A percentile compares a stretch with the other conserved stretches of the same genome.
Conservation (phyloP, 2,888 invertebrate species). For the Heliconius sara region DNA sequence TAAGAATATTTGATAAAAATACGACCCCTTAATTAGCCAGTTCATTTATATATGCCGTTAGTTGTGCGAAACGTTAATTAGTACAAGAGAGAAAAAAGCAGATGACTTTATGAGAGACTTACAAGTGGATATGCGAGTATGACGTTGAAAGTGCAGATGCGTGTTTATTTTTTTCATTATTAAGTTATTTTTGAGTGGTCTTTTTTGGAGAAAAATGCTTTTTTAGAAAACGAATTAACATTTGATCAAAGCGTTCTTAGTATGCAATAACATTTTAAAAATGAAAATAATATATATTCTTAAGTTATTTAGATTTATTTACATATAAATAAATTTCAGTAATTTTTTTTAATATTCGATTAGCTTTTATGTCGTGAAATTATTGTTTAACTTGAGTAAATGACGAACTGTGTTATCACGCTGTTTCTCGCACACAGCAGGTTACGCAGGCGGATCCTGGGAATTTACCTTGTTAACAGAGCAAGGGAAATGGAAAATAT, state of each 20-base stretch:
- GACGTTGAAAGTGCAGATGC: background rate
- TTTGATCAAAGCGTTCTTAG: background rate
- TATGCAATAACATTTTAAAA: too few relatives aligned
- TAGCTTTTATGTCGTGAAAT: too few relatives aligned
- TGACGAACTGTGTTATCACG: too few relatives aligned
- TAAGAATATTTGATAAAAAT: background rate
- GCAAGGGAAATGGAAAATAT: too few relatives aligned
- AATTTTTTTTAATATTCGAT: too few relatives aligned
- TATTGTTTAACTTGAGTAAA: too few relatives aligned
- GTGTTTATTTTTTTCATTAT: constrained; percentile 4
- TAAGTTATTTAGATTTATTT: background rate
- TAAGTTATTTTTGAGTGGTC: background rate
- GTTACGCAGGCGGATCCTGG: too few relatives aligned
- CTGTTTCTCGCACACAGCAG: too few relatives aligned
- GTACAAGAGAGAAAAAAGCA: constrained; percentile 10
- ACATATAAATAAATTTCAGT: background rate
- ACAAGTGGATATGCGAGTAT: constrained; percentile 15
- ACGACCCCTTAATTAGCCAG: constrained; percentile 1
- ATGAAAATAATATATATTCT: background rate
- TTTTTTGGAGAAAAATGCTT: background rate
- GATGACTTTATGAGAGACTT: constrained; percentile 24
- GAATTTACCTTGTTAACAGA: too few relatives aligned
- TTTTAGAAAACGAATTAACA: background rate
- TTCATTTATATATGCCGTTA: background rate
- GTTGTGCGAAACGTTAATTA: constrained; percentile 23